These are phyloP conservation scores for Rhysida immarginata DNA, from an alignment of 1,140 invertebrate genomes.

Conservation along the genomic window DNA sequence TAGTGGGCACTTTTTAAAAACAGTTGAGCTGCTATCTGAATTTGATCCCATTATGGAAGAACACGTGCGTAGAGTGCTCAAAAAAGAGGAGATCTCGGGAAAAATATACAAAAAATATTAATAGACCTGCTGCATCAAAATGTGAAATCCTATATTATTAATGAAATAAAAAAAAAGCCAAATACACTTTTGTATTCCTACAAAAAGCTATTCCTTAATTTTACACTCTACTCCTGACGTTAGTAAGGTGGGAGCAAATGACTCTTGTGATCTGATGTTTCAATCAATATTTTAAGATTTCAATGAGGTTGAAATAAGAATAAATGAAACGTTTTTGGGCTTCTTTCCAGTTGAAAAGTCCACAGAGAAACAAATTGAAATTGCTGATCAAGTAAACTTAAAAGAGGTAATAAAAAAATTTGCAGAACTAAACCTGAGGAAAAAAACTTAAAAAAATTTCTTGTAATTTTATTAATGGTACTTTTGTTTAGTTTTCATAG, in stretches of 20 bases:
- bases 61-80: background rate
- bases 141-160: background rate
- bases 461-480: too few relatives aligned
- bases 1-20: conserved; percentile 10
- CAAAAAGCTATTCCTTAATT: background rate
- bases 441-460: too few relatives aligned
- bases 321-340: conserved; percentile 8
- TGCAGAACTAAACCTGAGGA: too few relatives aligned
- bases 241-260: conserved; percentile 5
- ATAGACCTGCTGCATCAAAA: background rate
- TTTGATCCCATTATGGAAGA: conserved; percentile 10
- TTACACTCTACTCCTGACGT: conserved; percentile 3
- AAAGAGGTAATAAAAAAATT: too few relatives aligned
- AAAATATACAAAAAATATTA: conserved; percentile 6
- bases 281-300: conserved; percentile 3
- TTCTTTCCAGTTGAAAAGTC: conserved; percentile 5
- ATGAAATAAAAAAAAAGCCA: conserved; percentile 5
- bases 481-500: too few relatives aligned
- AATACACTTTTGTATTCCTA: too few relatives aligned
- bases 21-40: conserved; percentile 7
- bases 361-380: background rate
- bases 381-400: too few relatives aligned
- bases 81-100: background rate
- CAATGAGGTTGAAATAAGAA: conserved; percentile 4
- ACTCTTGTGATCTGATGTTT: conserved; percentile 3